Evolutionary conservation across 1,140 invertebrate genomes (phyloP), one percentile per base, ranked within the genome.

Genomic region (Neoseiulus cucumeris): DNA sequence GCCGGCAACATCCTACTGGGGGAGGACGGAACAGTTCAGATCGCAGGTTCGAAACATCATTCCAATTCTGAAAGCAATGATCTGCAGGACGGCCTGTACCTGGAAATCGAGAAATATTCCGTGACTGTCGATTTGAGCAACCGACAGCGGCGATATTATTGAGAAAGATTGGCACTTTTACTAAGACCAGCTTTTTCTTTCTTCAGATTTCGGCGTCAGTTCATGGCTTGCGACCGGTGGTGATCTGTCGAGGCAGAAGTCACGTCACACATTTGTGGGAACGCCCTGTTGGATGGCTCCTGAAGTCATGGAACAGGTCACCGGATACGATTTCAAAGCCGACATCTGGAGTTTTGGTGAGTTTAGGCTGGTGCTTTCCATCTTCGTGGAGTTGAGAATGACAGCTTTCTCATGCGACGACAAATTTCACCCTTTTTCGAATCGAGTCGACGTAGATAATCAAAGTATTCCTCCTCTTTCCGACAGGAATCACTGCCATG

Each of bases 211-310:
- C 73, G 77, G 77, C 65, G 77, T 78, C 6, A 76, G 78, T 70
- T 79, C 78, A 44, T 77, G 79, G 73, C 72, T 80, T 42, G 78
- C 79, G 14, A 77, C 74, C 42, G 78, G 77, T 18, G 80, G 79
- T 18, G 80, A 81, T 70, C 71, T 77, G 42, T 76, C 75, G 1
- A 64, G 79, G 14, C 79, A 81, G 70, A 73, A 77, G 67, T 77
- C 79, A 1, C 70, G 82, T 65, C 81, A 83, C 71, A 83, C 82
- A 4, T 83, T 83, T 76, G 82, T 83, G 18, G 82, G 81, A 6
- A 83, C 81, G 2, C 80, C 93, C 0, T 98, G 94, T 75, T 98
- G 93, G 93, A 98, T 98, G 94, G 94, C 94, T n/a, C 94, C 94
- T 12, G 95, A 98, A 81, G 92, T 98, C 67, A 97, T 97, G 92